These are phyloP conservation scores for Sternotherus odoratus DNA, from an alignment of 2,797 vertebrate species.

Conservation along the genomic window DNA sequence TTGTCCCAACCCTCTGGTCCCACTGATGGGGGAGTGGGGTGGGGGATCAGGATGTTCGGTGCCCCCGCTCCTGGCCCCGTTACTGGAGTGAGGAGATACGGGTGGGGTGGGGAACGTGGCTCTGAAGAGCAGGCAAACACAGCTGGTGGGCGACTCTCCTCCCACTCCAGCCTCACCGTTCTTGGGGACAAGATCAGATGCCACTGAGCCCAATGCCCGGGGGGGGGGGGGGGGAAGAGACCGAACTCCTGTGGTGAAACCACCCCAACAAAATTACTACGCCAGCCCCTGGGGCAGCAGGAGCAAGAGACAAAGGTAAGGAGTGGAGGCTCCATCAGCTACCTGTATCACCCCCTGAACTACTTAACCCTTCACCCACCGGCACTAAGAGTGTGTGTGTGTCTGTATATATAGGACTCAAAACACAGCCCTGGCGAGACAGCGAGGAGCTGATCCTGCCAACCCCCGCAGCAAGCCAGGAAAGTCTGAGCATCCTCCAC, in stretches of 20 bases:
- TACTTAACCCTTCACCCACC: not conserved
- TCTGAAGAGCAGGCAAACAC: no score
- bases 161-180: no score
- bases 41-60: no score
- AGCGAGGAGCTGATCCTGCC: not conserved
- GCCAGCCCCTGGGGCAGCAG: no score
- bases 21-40: no score
- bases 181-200: no score
- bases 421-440: not conserved
- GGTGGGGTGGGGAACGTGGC: no score
- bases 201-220: not conserved
- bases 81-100: not conserved
- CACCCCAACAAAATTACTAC: not conserved
- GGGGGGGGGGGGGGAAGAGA: accelerated
- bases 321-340: not conserved
- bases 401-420: not conserved
- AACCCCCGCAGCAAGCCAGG: not conserved
- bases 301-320: not conserved
- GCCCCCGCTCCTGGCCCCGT: not conserved
- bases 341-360: not conserved
- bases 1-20: no score
- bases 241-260: not conserved
- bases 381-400: not conserved
- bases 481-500: not conserved
- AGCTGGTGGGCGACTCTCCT: no score